A percentile compares a stretch with the other conserved stretches of the same genome.
phyloP scores from a whole-genome alignment of 2,888 invertebrate genomes.

The Eustalomyia histrio region DNA sequence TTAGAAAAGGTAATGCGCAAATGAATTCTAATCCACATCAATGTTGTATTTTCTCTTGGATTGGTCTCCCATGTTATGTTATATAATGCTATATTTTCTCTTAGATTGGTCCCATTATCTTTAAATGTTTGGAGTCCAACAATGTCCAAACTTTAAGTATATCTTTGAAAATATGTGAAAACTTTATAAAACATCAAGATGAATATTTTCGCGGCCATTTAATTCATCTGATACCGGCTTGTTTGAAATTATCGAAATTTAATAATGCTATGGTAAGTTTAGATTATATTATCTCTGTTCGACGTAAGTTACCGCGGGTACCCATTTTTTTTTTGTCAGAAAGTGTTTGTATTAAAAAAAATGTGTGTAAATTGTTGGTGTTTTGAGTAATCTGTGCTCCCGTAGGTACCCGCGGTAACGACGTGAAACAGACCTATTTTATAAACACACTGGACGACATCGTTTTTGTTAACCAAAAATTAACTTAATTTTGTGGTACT shows the following conservation, averaged over 20 bases:
- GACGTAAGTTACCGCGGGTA: too few relatives aligned
- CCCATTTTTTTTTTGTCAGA: too few relatives aligned
- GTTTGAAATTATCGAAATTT: constrained; percentile 73
- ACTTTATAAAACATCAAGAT: constrained; percentile 75
- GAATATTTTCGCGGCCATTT: constrained; percentile 75
- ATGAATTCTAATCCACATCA: constrained; percentile 1
- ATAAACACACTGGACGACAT: too few relatives aligned
- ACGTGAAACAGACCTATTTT: too few relatives aligned
- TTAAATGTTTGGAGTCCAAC: constrained; percentile 74
- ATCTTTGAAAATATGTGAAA: constrained; percentile 74
- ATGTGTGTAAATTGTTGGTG: too few relatives aligned
- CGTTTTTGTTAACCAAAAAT: too few relatives aligned
- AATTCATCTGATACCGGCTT: constrained; percentile 75
- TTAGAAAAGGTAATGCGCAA: constrained; percentile 79
- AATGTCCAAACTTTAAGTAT: constrained; percentile 72
- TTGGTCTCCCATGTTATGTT: too few relatives aligned
- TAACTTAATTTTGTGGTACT: too few relatives aligned
- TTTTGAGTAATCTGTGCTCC: too few relatives aligned
- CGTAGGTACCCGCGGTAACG: too few relatives aligned
- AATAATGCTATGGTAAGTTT: constrained; percentile 75
- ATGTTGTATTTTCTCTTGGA: constrained; percentile 54
- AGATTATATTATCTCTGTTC: too few relatives aligned
- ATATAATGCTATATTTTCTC: neutral
- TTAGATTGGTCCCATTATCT: constrained; percentile 76
- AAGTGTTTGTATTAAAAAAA: too few relatives aligned